Base-by-base conservation (phyloP, 1,140 invertebrate genomes). In the Zaprionus gabonicus region DNA sequence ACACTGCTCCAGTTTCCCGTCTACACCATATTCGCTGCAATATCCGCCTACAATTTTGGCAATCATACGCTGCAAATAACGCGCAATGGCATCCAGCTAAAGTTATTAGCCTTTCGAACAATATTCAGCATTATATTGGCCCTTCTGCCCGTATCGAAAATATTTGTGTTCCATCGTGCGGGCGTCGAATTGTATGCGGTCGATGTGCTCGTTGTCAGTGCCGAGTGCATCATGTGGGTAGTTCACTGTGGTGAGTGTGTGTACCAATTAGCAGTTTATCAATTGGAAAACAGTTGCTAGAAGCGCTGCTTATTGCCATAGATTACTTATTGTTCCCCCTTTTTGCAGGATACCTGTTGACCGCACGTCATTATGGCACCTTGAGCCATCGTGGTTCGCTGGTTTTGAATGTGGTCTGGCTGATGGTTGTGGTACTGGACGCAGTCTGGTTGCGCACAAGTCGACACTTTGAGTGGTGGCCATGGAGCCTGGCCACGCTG, bases 1-100 rank as follows among this genome's bases (percentile, higher is more conserved):
- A 90, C 97, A 49, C 95, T 95, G 77, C 93, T 97, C 51, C 94
- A 96, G 91, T 94, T 97, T 67, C 96, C 97, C 27, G 91, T 95
- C 36, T 95, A 96, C 72, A 94, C 94, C 51, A 92, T 97, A 23
- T 94, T 98, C 71, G 95, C 96, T 7, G 93, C 96, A 25, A 90
- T 95, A 56, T 97, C 97, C 34, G 95, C 96, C 1, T 98, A 96
- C 93, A 96, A 96, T 92, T 95, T 96, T 73, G 96, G 96, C 20
- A 94, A 94, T 80, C 94, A 95, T 76, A 93, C 92, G 36, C 93
- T 94, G 53, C 94, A 93, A 94, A 95, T 78, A 93, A 92, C 78
- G 75, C 93, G 58, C 94, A 96, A 95, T 74, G 93, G 92, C 69
- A 82, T 92, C n/a, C 95, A 96, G 80, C 93, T 95, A 79, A 91